Evolutionary conservation across 2,113 vertebrate genomes (phyloP), one percentile per base, ranked within the genome.

Genomic region (Crotalus viridis): DNA sequence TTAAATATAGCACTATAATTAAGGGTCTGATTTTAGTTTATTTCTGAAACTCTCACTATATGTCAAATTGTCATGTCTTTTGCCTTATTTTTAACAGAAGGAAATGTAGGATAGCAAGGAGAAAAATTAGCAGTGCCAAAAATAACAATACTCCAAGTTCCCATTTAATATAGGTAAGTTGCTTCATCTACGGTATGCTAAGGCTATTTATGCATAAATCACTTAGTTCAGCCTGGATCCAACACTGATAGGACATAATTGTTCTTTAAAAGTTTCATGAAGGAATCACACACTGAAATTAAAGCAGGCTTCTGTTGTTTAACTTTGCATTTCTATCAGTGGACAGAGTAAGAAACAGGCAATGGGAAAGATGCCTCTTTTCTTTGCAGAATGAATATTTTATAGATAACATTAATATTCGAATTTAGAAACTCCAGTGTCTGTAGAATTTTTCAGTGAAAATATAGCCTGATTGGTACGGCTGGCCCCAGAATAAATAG

Each of bases 251-350:
- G 95, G 92, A 95, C 90, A 95, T 97, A 97, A 98, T 93, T 97
- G 97, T 94, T 97, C 95, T 97, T 97, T 97, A 97, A 97, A 97
- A 97, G 90, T 97, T 97, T 97, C 96, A 97, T 97, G 96, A 97
- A 96, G 96, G 94, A 97, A 95, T 97, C 95, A 97, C 94, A 95
- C 95, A 96, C 96, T 98, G 97, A 98, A 98, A 98, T 97, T 97
- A 97, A 97, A 97, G 95, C 90, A 55, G 1, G 92, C 48, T 93
- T 97, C 91, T 95, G 74, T 96, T 97, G 93, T 97, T 96, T 96
- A 95, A 96, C 93, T 97, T 97, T 96, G 93, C 91, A 95, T 97
- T 97, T 97, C 94, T 92, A 93, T 96, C 95, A 96, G 87, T 55
- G 91, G 19, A 87, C 88, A 95, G 85, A 43, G 92, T 93, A 93